Evolutionary conservation across 2,888 invertebrate genomes (phyloP).

Genomic region (Heliconius aoede): DNA sequence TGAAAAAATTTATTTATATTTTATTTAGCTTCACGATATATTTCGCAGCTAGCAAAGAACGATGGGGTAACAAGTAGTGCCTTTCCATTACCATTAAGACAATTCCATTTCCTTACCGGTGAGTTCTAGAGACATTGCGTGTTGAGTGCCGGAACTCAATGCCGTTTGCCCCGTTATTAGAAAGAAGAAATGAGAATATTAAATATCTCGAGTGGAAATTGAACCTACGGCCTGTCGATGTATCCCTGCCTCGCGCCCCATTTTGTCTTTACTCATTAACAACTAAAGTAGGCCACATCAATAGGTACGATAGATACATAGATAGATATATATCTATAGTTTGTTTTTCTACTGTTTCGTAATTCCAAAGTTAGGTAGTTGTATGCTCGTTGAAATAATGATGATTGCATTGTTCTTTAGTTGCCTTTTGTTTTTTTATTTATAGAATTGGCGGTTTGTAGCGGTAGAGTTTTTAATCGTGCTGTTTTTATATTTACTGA

Average conservation of each 20-base stretch:
- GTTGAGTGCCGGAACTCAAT: no score
- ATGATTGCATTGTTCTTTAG: constrained; percentile 25
- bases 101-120: no score
- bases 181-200: no score
- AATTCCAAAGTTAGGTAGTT: neutral
- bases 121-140: no score
- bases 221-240: no score
- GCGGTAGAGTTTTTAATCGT: neutral
- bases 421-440: constrained; percentile 1
- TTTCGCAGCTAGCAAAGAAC: no score
- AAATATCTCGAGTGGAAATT: no score
- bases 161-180: no score
- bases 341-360: constrained; percentile 5
- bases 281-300: neutral
- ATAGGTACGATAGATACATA: neutral
- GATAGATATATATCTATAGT: neutral
- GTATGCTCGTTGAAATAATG: constrained; percentile 10
- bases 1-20: neutral
- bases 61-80: no score
- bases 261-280: neutral
- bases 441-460: neutral
- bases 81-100: no score
- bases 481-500: neutral
- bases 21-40: no score
- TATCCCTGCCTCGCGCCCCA: no score